Evolutionary conservation across 1,140 invertebrate species (phyloP), one percentile per base, ranked within the genome.

Genomic region (Zophobas atratus): DNA sequence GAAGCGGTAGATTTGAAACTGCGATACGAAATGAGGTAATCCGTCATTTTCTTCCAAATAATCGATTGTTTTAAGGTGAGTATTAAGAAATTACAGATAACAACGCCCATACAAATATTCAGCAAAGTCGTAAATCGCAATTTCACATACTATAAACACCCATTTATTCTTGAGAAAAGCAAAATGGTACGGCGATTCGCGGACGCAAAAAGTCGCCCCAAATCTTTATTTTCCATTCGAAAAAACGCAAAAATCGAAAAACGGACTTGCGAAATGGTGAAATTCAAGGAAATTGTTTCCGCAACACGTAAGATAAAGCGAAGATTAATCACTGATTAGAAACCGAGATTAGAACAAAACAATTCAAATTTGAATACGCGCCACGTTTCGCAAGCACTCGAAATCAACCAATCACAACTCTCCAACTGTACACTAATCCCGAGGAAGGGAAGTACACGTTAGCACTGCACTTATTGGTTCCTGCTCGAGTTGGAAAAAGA

Each of bases 341-440:
- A 60, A 55, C 33, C n/a, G 43, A 75, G 57, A 48, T 75, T 6
- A 75, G 51, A 60, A 34, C 6, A 60, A n/a, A 1, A n/a, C 20
- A 46, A 56, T 73, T 51, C 4, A 60, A 48, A 75, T 78, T 78
- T 73, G 67, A 78, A 78, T 79, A 36, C 55, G 43, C 80, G 80
- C 80, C 70, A 57, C 39, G 41, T 51, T 33, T 36, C 38, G n/a
- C 34, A 49, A 41, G 43, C 36, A 57, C 60, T 70, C 71, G 53
- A 78, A 55, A 56, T 46, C 41, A 41, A 79, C 85, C 85, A 86
- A 86, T 86, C 72, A 78, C 6, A 70, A 56, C 32, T 38, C 57
- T 84, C 84, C 85, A 86, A 78, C 82, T 86, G 84, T 83, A 83
- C 81, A 80, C 2, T 33, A 49, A 60, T 57, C 77, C 75, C 6